Conservation (phyloP, 2,888 invertebrate species). For the Molorchus minor region DNA sequence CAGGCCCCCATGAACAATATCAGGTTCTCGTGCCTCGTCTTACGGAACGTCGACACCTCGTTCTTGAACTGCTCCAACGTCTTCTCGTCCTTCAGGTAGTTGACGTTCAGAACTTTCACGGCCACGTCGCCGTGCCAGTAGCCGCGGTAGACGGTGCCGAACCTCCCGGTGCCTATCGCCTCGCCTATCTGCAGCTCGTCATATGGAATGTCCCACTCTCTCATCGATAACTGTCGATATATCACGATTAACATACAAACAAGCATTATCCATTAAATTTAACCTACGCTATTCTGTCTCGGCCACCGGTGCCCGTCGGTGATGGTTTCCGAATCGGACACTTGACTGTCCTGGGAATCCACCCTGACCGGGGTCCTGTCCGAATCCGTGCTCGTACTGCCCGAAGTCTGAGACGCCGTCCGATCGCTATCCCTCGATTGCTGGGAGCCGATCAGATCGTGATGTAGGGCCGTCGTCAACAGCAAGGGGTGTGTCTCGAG, state of each 20-base stretch:
- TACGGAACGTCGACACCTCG: conserved; percentile 94
- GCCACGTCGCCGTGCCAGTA: conserved; percentile 99
- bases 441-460: conserved; percentile 51
- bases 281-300: conserved; percentile 80
- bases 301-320: conserved; percentile 72
- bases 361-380: conserved; percentile 82
- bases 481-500: conserved; percentile 64
- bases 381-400: conserved; percentile 81
- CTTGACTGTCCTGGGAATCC: conserved; percentile 85
- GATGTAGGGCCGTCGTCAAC: conserved; percentile 49
- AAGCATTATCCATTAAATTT: conserved; percentile 7
- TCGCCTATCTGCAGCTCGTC: conserved; percentile 90
- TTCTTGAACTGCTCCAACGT: conserved; percentile 94
- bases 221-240: conserved; percentile 76
- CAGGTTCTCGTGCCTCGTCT: conserved; percentile 97
- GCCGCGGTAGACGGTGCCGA: conserved; percentile 94
- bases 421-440: conserved; percentile 77
- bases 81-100: conserved; percentile 86
- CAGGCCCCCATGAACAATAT: conserved; percentile 99
- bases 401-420: conserved; percentile 73
- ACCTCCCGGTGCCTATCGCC: conserved; percentile 89
- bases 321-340: conserved; percentile 70
- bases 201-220: conserved; percentile 99
- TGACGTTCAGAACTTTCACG: conserved; percentile 93
- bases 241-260: neutral